Base-by-base conservation (phyloP, 2,888 invertebrate species). In the Serripes groenlandicus region DNA sequence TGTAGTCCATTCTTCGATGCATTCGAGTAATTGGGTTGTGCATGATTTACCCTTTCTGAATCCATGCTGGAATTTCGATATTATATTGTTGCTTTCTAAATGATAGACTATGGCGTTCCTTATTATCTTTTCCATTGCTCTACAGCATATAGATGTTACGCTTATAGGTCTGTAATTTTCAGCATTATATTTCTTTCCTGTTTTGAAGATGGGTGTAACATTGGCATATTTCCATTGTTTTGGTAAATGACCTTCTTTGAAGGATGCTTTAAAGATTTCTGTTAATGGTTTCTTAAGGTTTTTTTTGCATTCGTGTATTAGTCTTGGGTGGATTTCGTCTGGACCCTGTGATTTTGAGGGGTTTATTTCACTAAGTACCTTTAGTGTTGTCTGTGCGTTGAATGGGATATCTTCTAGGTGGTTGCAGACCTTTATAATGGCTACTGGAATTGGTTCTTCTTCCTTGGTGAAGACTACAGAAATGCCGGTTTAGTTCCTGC, bases 271-370 rank as follows among this genome's bases (percentile, higher is more conserved):
- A 23, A 56, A 56, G 9, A n/a, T 56, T 56, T 56, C 26, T 18
- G n/a, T 56, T 56, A 18, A n/a, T 23, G 58, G 9, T 56, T n/a
- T 23, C 15, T n/a, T 18, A 18, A 56, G 7, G 9, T 11, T 58
- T 9, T 18, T n/a, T 58, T 18, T n/a, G n/a, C 58, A 58, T n/a
- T 58, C 58, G 26, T 58, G 9, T 58, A 58, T n/a, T n/a, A 58
- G 21, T 58, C n/a, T 58, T n/a, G 58, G 58, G 26, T 58, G 58
- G n/a, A 58, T 58, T n/a, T 18, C 26, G n/a, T 58, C 58, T 58
- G 58, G 58, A 18, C 58, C 58, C 58, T 58, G 58, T 11, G 58
- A 58, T 23, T 58, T 58, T 7, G 58, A 7, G 7, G 58, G 58
- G 23, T 58, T 58, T 11, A 58, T 58, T 58, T 58, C 58, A 9